Evolutionary conservation across 2,113 vertebrate species (phyloP), one percentile per base, ranked within the genome.

Genomic region (Saccopteryx leptura): DNA sequence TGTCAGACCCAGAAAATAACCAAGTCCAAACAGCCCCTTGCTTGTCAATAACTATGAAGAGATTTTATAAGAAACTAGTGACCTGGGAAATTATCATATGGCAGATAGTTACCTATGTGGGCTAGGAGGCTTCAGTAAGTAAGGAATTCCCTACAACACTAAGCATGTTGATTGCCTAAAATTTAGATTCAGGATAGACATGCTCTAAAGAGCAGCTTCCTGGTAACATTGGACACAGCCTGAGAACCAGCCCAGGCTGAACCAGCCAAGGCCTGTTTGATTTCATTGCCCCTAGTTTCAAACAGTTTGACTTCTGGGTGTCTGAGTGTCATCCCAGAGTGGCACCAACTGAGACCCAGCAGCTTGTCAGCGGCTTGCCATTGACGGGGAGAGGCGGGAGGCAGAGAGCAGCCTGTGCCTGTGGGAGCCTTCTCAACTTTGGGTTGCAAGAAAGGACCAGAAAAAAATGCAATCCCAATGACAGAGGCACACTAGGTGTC

Each of bases 171-270:
- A 68, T 24, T 48, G 50, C 39, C n/a, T 17, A 54, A 74, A 68
- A 83, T 56, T 26, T 21, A 68, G 61, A 78, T n/a, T 56, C 33
- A 78, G 61, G 72, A 85, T 68, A 76, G 48, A 26, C 52, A 58
- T 78, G 82, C 71, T 76, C 48, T 68, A 85, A 76, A 92, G 81
- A 86, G 81, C 60, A 68, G 61, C 61, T 92, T 86, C 81, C 81
- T 92, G 72, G 50, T 66, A 24, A 78, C 60, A 46, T 2, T 66
- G 60, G 60, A 84, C 69, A 39, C 2, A 12, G 9, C 50, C 33
- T 1, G 5, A n/a, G 19, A 86, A 78, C 50, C 71, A 58, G 82
- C n/a, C 17, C 52, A 91, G 33, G 21, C 78, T 5, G 5, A 31
- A 71, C 26, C 52, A 39, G 89, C 33, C 18, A 48, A 92, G 33